Base-by-base conservation (phyloP, 2,888 invertebrate genomes). In the Habrosyne pyritoides region DNA sequence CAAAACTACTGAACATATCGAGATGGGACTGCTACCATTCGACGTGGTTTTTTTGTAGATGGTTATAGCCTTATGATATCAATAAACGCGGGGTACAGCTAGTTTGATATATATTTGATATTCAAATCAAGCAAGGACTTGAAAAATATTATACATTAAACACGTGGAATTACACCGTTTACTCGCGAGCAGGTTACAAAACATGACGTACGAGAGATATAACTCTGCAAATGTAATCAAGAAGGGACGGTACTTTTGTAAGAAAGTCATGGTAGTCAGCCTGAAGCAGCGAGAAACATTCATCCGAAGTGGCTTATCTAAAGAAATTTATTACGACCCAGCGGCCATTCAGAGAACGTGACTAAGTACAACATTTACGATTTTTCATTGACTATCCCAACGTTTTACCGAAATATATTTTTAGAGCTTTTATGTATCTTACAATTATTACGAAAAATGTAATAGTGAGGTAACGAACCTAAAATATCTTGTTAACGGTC, bases 221-320 rank as follows among this genome's bases (percentile, higher is more conserved):
- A 59, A 55, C 53, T 67, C 59, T 61, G 63, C 53, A 56, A 59
- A 70, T 57, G 50, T 51, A 57, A 71, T 71, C 64, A 62, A 55
- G 56, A 59, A 64, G 60, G 71, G 71, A 57, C 56, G 59, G 28
- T 64, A 57, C 63, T 66, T 70, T 59, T 68, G 57, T 60, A 59
- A 59, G 57, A 67, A 64, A 67, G 58, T 62, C 24, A 54, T 49
- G 53, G 60, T 54, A 58, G 56, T 52, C 53, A 42, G 26, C 55
- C 51, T 50, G 58, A 53, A 49, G 55, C 53, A 57, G 51, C 59
- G 48, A 30, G 10, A 59, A 58, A 60, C 59, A 57, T 65, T 61
- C 57, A 57, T 66, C 58, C 53, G 56, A 61, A 64, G 66, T 60
- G 63, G 64, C 67, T 74, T 78, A 75, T 71, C 75, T 64, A 53